Evolutionary conservation across 64 coral and sea anemone genomes (phyloP).

Genomic region (Montipora efflorescens): DNA sequence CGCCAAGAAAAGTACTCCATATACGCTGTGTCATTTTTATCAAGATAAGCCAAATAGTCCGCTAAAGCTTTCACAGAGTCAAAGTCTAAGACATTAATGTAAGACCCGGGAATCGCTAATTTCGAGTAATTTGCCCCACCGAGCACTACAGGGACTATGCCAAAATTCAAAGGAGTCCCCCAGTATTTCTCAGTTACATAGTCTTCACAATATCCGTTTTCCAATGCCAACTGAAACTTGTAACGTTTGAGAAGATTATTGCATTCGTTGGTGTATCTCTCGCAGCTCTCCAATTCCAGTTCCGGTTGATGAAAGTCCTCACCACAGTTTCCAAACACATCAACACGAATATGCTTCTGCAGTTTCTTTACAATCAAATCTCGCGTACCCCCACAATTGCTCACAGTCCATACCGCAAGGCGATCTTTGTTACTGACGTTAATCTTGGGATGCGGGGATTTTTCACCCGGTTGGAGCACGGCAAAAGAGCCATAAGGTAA

Average conservation of each 20-base stretch:
- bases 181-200: slow-evolving; percentile 89
- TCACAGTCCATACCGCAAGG: slow-evolving; percentile 43
- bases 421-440: slow-evolving; percentile 33
- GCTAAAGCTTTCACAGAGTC: slow-evolving; percentile 58
- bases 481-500: slow-evolving; percentile 70
- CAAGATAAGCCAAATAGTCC: slow-evolving; percentile 69
- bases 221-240: slow-evolving; percentile 82
- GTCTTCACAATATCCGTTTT: slow-evolving; percentile 74
- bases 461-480: slow-evolving; percentile 3
- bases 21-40: slow-evolving; percentile 68
- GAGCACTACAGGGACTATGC: slow-evolving; percentile 67
- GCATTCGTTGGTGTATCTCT: slow-evolving; percentile 43
- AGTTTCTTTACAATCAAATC: slow-evolving; percentile 37
- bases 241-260: slow-evolving; percentile 39
- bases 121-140: slow-evolving; percentile 68
- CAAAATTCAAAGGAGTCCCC: slow-evolving; percentile 50
- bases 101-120: slow-evolving; percentile 75
- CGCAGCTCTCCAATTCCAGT: not conserved
- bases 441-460: not conserved
- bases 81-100: slow-evolving; percentile 81
- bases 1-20: slow-evolving; percentile 74
- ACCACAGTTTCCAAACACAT: slow-evolving; percentile 60
- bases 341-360: slow-evolving; percentile 24
- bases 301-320: not conserved
- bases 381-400: slow-evolving; percentile 28